These are phyloP conservation scores for Drosophila affinis DNA, from an alignment of 2,888 invertebrate genomes.

Conservation along the genomic window DNA sequence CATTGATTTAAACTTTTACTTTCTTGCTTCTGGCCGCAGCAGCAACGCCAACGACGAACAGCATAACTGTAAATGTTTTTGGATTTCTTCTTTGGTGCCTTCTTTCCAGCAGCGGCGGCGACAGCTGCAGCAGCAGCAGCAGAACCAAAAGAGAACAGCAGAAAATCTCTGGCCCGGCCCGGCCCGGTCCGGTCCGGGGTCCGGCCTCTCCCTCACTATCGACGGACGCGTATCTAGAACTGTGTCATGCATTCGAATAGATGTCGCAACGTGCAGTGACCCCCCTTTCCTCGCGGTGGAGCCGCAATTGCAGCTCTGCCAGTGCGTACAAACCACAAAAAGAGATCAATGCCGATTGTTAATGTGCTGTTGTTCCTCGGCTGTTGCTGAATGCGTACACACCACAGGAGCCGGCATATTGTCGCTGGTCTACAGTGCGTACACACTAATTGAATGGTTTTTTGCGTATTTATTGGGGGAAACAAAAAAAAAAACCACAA, in stretches of 20 bases:
- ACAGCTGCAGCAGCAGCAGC: slow-evolving; percentile 18
- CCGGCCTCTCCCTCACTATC: slow-evolving; percentile 2
- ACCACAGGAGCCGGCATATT: neutral
- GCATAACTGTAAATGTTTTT: slow-evolving; percentile 35
- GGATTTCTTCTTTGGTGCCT: slow-evolving; percentile 35
- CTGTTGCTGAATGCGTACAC: slow-evolving; percentile 1
- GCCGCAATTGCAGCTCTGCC: neutral
- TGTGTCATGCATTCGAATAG: slow-evolving; percentile 1
- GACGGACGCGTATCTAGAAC: slow-evolving; percentile 4
- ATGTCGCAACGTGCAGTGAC: neutral
- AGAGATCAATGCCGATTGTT: neutral
- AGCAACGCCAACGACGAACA: slow-evolving; percentile 2
- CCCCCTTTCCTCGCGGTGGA: neutral
- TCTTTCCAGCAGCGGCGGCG: slow-evolving; percentile 12
- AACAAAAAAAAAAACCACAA: no score
- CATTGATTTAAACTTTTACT: slow-evolving; percentile 70
- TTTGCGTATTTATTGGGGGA: no score
- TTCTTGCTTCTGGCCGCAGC: slow-evolving; percentile 35
- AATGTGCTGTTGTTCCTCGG: slow-evolving; percentile 1
- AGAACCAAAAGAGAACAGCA: slow-evolving; percentile 25
- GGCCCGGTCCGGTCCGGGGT: neutral
- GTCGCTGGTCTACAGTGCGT: neutral
- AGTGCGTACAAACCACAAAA: neutral
- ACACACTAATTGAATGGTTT: neutral
- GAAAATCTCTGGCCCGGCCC: slow-evolving; percentile 7